A percentile compares a stretch with the other conserved stretches of the same genome.
phyloP scores from a whole-genome alignment of 2,888 invertebrate genomes.

The Agrilus cyanescens region DNA sequence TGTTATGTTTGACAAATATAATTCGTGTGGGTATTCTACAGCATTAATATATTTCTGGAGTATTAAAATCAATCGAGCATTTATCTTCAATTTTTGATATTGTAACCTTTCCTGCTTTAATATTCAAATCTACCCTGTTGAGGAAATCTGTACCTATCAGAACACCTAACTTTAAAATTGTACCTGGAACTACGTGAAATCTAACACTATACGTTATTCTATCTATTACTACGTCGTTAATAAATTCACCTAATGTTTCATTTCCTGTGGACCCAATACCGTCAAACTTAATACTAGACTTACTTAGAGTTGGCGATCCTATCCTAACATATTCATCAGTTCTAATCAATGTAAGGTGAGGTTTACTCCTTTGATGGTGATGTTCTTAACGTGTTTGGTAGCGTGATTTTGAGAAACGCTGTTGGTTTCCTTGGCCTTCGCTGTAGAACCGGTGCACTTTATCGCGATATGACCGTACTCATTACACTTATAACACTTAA shows the following conservation, averaged over 20 bases:
- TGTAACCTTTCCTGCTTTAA: neutral
- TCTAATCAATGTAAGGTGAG: no score
- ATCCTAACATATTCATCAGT: no score
- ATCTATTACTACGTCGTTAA: neutral
- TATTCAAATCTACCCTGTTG: constrained; percentile 1
- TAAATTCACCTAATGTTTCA: no score
- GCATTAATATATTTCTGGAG: constrained; percentile 3
- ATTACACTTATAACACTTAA: neutral
- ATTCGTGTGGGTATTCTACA: neutral
- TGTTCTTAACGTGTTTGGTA: neutral
- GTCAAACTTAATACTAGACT: neutral
- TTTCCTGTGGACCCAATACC: neutral
- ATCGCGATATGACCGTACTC: neutral
- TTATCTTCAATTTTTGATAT: neutral
- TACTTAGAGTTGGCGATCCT: no score
- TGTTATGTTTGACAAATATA: neutral
- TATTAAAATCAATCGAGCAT: neutral
- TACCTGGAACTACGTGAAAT: constrained; percentile 1
- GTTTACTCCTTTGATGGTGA: no score
- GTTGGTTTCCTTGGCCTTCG: neutral
- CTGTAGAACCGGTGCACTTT: neutral
- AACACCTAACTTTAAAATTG: neutral
- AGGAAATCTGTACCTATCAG: constrained; percentile 4
- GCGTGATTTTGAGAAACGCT: neutral
- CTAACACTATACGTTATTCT: neutral